These are phyloP conservation scores for Drosophila santomea DNA, from an alignment of 1,140 invertebrate genomes.

Conservation along the genomic window DNA sequence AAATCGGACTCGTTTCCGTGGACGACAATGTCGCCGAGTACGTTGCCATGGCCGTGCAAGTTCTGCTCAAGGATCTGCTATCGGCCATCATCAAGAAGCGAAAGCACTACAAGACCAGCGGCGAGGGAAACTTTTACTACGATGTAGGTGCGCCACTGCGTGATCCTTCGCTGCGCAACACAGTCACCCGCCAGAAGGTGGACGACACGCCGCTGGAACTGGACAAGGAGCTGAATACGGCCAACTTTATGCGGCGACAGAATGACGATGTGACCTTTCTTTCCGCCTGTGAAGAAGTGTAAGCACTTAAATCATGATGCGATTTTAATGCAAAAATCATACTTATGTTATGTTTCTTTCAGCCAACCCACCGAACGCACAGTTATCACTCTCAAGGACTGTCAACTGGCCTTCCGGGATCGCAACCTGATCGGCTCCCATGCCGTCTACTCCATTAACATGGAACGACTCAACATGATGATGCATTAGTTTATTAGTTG, in stretches of 20 bases:
- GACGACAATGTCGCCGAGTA: conserved; percentile 91
- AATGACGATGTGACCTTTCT: conserved; percentile 84
- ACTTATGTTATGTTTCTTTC: conserved; percentile 45
- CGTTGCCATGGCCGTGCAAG: conserved; percentile 90
- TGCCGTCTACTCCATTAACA: conserved; percentile 87
- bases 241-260: conserved; percentile 85
- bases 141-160: conserved; percentile 87
- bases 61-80: conserved; percentile 92
- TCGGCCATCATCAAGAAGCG: conserved; percentile 89
- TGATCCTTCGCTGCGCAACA: conserved; percentile 77
- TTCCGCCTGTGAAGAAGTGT: conserved; percentile 82
- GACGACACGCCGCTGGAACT: conserved; percentile 85
- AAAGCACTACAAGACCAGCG: conserved; percentile 89
- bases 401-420: conserved; percentile 86
- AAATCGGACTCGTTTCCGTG: conserved; percentile 91
- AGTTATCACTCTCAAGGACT: conserved; percentile 86
- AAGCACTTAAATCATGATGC: conserved; percentile 2
- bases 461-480: conserved; percentile 87
- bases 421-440: conserved; percentile 87
- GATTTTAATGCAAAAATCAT: too few relatives aligned
- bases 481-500: conserved; percentile 82
- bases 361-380: conserved; percentile 80
- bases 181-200: conserved; percentile 80
- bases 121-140: conserved; percentile 89
- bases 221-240: conserved; percentile 85